Percentiles rank a stretch among this genome's conserved stretches.
Conservation (phyloP, 2,797 vertebrate genomes). For the Heterohyrax brucei region DNA sequence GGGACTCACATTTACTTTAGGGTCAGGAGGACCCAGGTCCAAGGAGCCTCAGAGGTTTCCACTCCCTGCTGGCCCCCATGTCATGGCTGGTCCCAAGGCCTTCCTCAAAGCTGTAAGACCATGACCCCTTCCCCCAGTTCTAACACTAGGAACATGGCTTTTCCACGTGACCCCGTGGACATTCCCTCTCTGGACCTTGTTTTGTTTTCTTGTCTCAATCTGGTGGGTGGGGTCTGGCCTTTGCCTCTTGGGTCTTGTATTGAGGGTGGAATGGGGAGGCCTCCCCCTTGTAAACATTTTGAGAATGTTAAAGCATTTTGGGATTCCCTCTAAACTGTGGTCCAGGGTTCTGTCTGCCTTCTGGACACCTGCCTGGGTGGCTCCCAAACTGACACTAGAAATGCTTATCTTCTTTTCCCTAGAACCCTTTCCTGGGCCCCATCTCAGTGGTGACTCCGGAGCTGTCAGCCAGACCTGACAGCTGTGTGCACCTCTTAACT, state of each 20-base stretch:
- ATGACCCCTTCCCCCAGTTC: neutral
- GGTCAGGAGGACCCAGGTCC: neutral
- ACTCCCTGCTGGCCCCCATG: neutral
- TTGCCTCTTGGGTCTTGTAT: neutral
- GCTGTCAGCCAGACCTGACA: neutral
- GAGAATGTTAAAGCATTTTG: slow-evolving; percentile 46
- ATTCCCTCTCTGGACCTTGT: neutral
- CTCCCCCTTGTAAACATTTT: neutral
- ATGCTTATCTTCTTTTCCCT: neutral
- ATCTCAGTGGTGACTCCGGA: neutral
- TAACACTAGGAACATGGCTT: neutral
- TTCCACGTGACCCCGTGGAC: neutral
- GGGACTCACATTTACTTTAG: neutral
- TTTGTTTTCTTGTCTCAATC: neutral
- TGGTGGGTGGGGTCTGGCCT: neutral
- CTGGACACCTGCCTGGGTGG: neutral
- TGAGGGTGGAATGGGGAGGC: neutral
- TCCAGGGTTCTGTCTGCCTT: neutral
- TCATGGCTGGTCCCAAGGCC: neutral
- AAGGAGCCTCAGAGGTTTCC: neutral
- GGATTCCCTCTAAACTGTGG: slow-evolving; percentile 33
- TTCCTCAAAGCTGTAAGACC: slow-evolving; percentile 7
- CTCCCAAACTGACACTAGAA: neutral
- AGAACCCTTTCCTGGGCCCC: neutral
- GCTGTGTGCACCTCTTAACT: neutral